Base-by-base conservation (phyloP, 2,888 invertebrate species). In the Lordiphosa fenestrarum region DNA sequence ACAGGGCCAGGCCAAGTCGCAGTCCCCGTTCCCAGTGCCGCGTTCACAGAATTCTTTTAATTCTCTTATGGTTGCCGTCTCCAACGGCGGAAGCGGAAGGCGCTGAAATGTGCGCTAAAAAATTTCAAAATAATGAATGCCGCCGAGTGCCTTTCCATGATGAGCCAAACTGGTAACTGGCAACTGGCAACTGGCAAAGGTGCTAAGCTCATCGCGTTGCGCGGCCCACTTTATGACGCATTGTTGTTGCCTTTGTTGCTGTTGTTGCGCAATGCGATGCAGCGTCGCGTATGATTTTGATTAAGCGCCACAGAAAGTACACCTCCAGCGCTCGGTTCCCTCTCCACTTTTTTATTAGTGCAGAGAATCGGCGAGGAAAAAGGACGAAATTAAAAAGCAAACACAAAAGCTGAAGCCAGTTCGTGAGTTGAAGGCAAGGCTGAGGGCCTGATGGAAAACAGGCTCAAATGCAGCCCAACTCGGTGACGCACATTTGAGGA, bases 71-170 rank as follows among this genome's bases (percentile, higher is more conserved):
- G 69, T 56, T 65, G 36, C 13, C 35, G 9, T 48, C 53, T 30
- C 47, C 59, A 55, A 56, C 67, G 40, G n/a, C 69, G 77, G 82
- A 69, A 85, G 68, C 81, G 86, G 87, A 86, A 84, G 69, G 83
- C 78, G 72, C 81, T 86, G 83, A 86, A 87, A 87, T 77, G 81
- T 71, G 86, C 73, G 69, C 77, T 84, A 80, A 71, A 84, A 84
- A 86, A 88, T 78, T 85, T 86, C 75, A 78, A 85, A 86, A 87
- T 86, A 86, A 86, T 83, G 86, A 86, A 81, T 82, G 71, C 74
- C 75, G 57, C 30, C 42, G 49, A 44, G 57, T 47, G 49, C 23
- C 19, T 33, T 39, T 53, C 33, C 44, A 12, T 36, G 35, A 40
- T 41, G 50, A 49, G 57, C 55, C 25, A 25, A 40, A 55, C 56